These are phyloP conservation scores for Gnathonemus longibarbis DNA, from an alignment of 2,113 vertebrate genomes.

Conservation along the genomic window DNA sequence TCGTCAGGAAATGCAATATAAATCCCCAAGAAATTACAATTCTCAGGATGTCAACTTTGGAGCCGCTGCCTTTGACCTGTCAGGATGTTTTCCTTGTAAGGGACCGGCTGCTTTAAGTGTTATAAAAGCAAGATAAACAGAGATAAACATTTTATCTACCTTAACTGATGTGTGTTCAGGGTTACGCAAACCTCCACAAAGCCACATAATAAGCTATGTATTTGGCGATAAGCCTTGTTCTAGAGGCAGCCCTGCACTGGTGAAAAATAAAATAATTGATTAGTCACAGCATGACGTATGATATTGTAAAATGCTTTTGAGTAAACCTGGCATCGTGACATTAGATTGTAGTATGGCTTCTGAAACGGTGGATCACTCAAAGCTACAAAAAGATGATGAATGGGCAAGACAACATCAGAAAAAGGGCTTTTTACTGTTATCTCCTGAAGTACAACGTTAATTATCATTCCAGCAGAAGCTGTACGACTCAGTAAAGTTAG, in stretches of 20 bases:
- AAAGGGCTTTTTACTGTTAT: not conserved
- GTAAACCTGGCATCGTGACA: not conserved
- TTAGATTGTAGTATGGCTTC: not conserved
- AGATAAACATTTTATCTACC: not conserved
- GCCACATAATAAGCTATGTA: not conserved
- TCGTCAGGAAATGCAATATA: not conserved
- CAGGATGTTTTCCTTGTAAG: not conserved
- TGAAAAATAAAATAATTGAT: not conserved
- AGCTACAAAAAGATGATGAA: not conserved
- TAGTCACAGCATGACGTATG: not conserved
- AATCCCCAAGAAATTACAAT: not conserved
- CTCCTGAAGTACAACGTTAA: not conserved
- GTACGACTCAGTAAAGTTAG: not conserved
- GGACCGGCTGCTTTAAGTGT: not conserved
- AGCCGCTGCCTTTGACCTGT: not conserved
- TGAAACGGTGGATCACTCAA: not conserved
- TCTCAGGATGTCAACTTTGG: not conserved
- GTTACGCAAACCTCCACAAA: not conserved
- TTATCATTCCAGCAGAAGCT: not conserved
- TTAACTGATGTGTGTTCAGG: not conserved
- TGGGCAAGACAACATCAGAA: not conserved
- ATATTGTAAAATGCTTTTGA: not conserved
- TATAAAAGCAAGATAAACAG: not conserved
- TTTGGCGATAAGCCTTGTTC: not conserved
- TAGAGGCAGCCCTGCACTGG: not conserved